Evolutionary conservation across 2,113 vertebrate species (phyloP).

Genomic region (Raja brachyura): DNA sequence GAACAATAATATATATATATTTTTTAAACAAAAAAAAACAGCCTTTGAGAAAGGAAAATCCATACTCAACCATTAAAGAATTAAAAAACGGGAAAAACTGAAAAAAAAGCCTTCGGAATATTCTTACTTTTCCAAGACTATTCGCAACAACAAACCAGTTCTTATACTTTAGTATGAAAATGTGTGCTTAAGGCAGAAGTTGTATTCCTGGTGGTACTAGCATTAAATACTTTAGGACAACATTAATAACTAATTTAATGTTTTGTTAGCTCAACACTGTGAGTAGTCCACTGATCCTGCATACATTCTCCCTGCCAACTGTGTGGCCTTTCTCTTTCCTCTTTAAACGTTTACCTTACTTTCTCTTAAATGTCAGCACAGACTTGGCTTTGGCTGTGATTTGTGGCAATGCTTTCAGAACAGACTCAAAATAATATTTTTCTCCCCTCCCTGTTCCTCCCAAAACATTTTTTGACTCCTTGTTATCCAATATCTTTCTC

Average conservation of each 20-base stretch:
- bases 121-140: background rate
- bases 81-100: too few species aligned
- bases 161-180: background rate
- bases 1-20: background rate
- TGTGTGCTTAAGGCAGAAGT: too few species aligned
- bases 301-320: background rate
- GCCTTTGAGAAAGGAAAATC: background rate
- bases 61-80: background rate
- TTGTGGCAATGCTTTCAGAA: background rate
- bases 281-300: background rate
- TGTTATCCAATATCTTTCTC: background rate
- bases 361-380: background rate
- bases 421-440: background rate
- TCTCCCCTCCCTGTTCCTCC: background rate
- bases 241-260: background rate
- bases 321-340: background rate
- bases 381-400: background rate
- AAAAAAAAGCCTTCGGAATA: background rate
- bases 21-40: background rate
- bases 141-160: background rate
- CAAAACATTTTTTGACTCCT: background rate
- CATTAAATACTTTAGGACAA: background rate
- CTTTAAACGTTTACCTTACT: background rate
- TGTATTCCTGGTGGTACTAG: background rate
- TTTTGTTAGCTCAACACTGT: background rate